Evolutionary conservation across 2,113 vertebrate genomes (phyloP).

Genomic region (Ahaetulla prasina): DNA sequence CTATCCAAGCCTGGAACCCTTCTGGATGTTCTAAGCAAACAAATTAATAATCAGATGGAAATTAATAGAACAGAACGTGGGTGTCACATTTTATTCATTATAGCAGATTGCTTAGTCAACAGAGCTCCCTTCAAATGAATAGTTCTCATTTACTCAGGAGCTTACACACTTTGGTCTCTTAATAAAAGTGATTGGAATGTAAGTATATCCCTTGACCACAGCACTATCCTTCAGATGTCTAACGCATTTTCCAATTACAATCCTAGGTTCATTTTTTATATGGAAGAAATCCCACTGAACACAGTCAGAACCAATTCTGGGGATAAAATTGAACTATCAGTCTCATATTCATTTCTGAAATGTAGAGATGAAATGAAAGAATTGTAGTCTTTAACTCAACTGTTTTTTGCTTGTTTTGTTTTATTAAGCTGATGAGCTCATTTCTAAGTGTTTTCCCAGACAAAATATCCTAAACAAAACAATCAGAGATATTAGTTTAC

Average conservation of each 20-base stretch:
- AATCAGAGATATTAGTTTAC: background rate
- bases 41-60: background rate
- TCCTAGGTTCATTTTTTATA: background rate
- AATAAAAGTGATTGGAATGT: background rate
- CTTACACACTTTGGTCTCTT: background rate
- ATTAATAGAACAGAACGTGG: background rate
- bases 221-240: background rate
- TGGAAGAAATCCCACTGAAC: background rate
- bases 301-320: background rate
- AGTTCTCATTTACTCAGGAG: background rate
- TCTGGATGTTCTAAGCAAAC: background rate
- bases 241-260: background rate
- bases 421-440: background rate
- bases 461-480: background rate
- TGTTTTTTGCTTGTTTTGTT: background rate
- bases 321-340: background rate
- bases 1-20: background rate
- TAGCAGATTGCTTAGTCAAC: background rate
- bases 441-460: background rate
- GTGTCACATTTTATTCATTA: background rate
- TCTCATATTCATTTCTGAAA: background rate
- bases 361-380: background rate
- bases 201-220: background rate
- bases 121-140: background rate
- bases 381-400: background rate